Base-by-base conservation (phyloP, 2,888 invertebrate genomes). In the Oscheius onirici region DNA sequence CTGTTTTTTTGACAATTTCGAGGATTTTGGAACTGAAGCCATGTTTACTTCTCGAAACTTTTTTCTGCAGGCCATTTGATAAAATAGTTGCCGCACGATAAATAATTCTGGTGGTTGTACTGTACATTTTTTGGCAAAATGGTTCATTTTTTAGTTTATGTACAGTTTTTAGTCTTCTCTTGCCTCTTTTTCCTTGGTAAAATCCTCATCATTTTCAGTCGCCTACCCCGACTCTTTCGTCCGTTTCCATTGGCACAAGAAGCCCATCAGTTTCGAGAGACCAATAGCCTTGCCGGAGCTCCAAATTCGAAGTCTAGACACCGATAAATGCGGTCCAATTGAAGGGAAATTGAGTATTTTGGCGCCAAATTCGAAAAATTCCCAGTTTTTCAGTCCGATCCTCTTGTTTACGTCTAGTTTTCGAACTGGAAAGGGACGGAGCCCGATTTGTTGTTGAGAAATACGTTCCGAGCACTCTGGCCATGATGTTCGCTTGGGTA, bases 401-500 rank as follows among this genome's bases (percentile, higher is more conserved):
- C 0, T 85, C 85, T 1, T 87, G 86, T 55, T 78, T 86, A 15
- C 81, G 80, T 24, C 72, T 86, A 17, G 69, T 78, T 11, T 82
- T 87, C 63, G 73, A 72, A 41, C 69, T 87, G 34, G 81, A 86
- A 65, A 74, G 86, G 24, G 86, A 87, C 68, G 79, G 83, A 43
- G 83, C 80, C 11, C 73, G 84, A 24, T 84, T 84, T 60, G 78
- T 86, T 11, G 83, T 84, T n/a, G 86, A 87, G 60, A 86, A 85
- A 67, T 75, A 81, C 51, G 73, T 81, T 15, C 81, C 81, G 2
- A 76, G 76, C 10, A 79, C 81, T 1, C 49, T 79, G 65, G 86
- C 86, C 1, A 86, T 86, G 86, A 85, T 86, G 83, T 81, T 81
- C 55, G 77, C 77, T 0, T 83, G 83, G 78, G 84, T 85, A 20